phyloP scores from a whole-genome alignment of 1,140 invertebrate species.

The Anthonomus grandis region DNA sequence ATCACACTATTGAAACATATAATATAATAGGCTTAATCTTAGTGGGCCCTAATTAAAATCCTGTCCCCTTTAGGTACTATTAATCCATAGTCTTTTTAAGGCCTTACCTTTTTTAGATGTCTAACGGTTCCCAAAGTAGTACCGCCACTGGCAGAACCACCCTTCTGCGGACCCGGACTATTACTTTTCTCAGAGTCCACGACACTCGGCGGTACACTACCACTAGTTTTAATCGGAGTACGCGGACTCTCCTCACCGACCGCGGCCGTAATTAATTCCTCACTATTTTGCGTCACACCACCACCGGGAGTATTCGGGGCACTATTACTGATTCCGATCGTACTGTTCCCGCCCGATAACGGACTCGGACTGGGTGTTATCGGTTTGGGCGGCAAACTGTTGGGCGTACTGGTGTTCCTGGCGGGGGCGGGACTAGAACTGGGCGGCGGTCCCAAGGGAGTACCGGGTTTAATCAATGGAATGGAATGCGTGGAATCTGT shows the following conservation, averaged over 20 bases:
- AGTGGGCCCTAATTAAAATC: too few relatives aligned
- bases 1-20: too few relatives aligned
- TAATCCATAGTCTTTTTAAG: too few relatives aligned
- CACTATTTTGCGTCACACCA: not conserved
- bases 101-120: constrained; percentile 67
- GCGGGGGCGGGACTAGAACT: constrained; percentile 51
- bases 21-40: too few relatives aligned
- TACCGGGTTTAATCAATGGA: constrained; percentile 20
- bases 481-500: constrained; percentile 38
- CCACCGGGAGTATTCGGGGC: not conserved
- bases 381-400: constrained; percentile 13
- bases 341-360: not conserved
- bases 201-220: constrained; percentile 34
- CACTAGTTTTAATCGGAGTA: constrained; percentile 20
- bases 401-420: constrained; percentile 24
- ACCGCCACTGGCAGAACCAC: constrained; percentile 12
- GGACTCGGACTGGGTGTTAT: constrained; percentile 27
- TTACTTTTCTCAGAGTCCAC: constrained; percentile 60
- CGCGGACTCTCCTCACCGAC: constrained; percentile 31
- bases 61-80: too few relatives aligned
- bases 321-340: not conserved
- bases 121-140: constrained; percentile 55
- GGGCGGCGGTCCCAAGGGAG: constrained; percentile 17
- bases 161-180: constrained; percentile 55
- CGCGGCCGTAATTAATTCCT: constrained; percentile 8